These are phyloP conservation scores for Eilema sororculum DNA, from an alignment of 2,888 invertebrate species.

Conservation along the genomic window DNA sequence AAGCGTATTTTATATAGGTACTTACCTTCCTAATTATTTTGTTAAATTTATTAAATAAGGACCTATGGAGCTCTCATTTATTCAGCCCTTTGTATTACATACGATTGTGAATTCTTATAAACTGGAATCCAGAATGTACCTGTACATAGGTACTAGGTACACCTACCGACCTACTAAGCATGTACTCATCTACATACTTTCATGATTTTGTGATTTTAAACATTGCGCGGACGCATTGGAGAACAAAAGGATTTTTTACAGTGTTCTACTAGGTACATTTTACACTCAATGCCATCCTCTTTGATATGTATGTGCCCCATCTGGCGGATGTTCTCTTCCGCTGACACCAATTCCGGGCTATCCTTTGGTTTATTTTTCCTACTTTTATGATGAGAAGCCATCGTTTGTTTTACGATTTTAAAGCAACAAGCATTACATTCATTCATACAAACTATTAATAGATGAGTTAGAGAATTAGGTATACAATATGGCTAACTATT, in stretches of 20 bases:
- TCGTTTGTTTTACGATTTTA: conserved; percentile 64
- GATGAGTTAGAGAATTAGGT: conserved; percentile 9
- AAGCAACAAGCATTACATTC: conserved; percentile 64
- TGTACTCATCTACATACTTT: neutral
- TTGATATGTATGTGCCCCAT: conserved; percentile 73
- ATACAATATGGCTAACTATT: conserved; percentile 19
- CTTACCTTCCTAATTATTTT: no score
- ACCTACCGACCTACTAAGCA: no score
- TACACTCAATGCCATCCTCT: conserved; percentile 43
- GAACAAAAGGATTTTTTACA: conserved; percentile 10
- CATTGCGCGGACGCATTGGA: neutral
- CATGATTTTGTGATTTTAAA: neutral
- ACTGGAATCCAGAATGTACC: no score
- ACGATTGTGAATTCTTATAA: no score
- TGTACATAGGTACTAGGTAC: no score
- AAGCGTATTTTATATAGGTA: no score
- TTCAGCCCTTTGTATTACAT: no score
- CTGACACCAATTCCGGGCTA: conserved; percentile 81
- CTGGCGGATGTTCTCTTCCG: conserved; percentile 85
- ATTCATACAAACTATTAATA: conserved; percentile 63
- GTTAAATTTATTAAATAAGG: no score
- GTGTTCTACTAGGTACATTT: conserved; percentile 23
- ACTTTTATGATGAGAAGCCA: conserved; percentile 76
- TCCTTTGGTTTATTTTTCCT: conserved; percentile 78
- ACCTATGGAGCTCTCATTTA: no score